A percentile compares a stretch with the other conserved stretches of the same genome.
These are phyloP conservation scores for Microcebus tavaratra DNA, from an alignment of 2,113 vertebrate genomes.

Conservation along the genomic window DNA sequence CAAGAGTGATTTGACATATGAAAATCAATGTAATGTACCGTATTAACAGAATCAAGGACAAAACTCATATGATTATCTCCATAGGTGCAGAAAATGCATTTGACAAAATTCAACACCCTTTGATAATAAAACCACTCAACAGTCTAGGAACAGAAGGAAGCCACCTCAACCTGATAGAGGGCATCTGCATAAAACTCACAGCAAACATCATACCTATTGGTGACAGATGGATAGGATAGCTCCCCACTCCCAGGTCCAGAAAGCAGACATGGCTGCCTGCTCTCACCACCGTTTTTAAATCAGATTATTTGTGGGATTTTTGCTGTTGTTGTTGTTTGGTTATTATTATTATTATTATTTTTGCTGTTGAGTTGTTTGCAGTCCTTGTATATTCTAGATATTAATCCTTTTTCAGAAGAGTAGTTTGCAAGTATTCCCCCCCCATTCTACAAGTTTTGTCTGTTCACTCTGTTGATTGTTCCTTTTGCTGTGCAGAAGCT, in stretches of 20 bases:
- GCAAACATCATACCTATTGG: not conserved
- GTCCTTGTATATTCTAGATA: not conserved
- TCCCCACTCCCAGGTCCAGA: not conserved
- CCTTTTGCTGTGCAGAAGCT: not conserved
- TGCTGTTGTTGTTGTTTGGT: not conserved
- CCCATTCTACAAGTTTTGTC: not conserved
- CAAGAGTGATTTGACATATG: not conserved
- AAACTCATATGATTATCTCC: not conserved
- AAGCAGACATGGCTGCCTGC: not conserved
- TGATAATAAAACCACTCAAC: not conserved
- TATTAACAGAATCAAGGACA: not conserved
- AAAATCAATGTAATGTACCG: not conserved
- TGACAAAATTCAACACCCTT: not conserved
- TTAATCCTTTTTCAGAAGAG: not conserved
- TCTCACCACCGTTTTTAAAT: not conserved
- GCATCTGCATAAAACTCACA: not conserved
- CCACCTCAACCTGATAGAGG: not conserved
- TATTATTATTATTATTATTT: no score
- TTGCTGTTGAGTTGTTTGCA: not conserved
- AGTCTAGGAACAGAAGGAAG: not conserved
- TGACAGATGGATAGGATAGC: not conserved
- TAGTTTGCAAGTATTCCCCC: not conserved
- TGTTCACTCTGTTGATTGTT: not conserved
- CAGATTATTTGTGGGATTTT: not conserved
- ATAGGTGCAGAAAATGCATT: not conserved